phyloP scores from a whole-genome alignment of 35 echinoderm and acorn worm genomes.

The Hemicentrotus pulcherrimus region DNA sequence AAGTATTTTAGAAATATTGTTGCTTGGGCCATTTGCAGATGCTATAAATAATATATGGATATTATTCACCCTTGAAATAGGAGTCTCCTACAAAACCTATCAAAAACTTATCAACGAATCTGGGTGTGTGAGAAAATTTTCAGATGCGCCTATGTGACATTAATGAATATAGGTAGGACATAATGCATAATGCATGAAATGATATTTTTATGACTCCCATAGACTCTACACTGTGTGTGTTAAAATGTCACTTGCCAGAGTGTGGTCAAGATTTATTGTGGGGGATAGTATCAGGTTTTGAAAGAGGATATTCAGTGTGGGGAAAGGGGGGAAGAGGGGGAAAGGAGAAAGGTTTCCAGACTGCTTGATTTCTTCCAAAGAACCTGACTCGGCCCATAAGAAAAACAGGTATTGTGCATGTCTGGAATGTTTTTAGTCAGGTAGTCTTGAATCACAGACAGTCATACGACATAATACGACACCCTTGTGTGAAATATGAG shows the following conservation, averaged over 20 bases:
- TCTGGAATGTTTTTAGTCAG: background rate
- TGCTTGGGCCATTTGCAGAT: too few relatives aligned
- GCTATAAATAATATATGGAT: too few relatives aligned
- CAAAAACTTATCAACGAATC: background rate
- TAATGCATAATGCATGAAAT: too few relatives aligned
- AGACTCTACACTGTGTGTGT: background rate
- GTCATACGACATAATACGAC: too few relatives aligned
- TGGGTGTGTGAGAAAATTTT: too few relatives aligned
- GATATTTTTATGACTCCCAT: background rate
- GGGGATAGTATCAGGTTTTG: background rate
- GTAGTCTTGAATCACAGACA: background rate
- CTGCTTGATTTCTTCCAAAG: background rate
- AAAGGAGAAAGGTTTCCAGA: background rate
- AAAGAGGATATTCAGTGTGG: slow-evolving; percentile 3
- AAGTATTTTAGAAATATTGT: too few relatives aligned
- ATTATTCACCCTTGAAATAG: background rate
- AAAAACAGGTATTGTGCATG: slow-evolving; percentile 18
- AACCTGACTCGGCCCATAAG: background rate
- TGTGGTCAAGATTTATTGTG: background rate
- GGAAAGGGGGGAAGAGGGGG: background rate
- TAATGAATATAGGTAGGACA: background rate
- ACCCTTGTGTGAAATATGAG: too few relatives aligned
- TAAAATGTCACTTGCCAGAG: background rate
- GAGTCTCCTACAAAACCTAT: background rate
- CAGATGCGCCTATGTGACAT: background rate